Conservation (phyloP, 2,113 vertebrate species). For the Thalassarche chlororhynchos region DNA sequence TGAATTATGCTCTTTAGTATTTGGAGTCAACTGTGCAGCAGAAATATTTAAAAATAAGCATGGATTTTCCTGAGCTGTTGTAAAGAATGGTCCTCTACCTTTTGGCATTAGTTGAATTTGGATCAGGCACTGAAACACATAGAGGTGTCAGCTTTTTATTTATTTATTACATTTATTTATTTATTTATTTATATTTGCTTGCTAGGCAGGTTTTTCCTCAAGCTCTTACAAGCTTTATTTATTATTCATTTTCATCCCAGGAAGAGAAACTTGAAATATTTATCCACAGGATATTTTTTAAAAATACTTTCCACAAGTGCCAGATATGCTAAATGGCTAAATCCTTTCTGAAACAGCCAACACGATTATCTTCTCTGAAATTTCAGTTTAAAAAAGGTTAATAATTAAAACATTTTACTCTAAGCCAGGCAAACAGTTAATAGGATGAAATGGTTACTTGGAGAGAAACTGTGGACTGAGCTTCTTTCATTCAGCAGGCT, state of each 20-base stretch:
- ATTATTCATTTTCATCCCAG: conserved; percentile 66
- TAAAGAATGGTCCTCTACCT: background rate
- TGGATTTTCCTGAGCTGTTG: background rate
- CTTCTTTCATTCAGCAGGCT: background rate
- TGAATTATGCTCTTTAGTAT: background rate
- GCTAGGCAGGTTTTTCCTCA: conserved; percentile 36
- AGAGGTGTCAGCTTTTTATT: background rate
- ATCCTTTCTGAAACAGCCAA: background rate
- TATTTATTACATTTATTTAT: conserved; percentile 18
- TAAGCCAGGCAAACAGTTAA: conserved; percentile 8
- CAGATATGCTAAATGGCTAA: conserved; percentile 48
- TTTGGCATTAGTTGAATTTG: background rate
- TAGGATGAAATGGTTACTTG: background rate
- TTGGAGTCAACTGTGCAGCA: background rate
- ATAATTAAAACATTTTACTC: conserved; percentile 50
- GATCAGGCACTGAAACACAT: background rate
- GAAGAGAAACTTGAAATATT: conserved; percentile 69
- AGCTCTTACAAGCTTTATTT: conserved; percentile 55
- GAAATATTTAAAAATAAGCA: background rate
- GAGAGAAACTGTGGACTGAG: background rate
- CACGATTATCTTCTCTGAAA: conserved; percentile 31
- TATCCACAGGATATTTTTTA: conserved; percentile 61
- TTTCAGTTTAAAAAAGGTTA: conserved; percentile 47
- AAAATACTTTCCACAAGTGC: conserved; percentile 27
- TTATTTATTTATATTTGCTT: conserved; percentile 20